These are phyloP conservation scores for Scomber scombrus DNA, from an alignment of 2,113 vertebrate genomes.

Conservation along the genomic window DNA sequence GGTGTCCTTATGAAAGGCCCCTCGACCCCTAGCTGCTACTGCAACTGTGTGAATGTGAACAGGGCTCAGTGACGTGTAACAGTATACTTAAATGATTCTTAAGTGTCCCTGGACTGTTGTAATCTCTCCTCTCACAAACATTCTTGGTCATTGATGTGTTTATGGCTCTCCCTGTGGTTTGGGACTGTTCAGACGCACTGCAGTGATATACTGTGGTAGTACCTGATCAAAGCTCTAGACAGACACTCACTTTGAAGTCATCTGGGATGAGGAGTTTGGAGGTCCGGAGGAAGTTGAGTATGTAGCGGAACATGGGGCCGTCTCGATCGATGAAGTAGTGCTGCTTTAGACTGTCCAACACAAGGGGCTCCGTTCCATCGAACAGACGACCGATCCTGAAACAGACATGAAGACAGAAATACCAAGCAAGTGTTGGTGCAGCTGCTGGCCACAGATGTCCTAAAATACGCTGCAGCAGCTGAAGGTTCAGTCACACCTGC, in stretches of 20 bases:
- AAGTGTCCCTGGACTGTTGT: neutral
- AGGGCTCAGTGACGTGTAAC: too few relatives aligned
- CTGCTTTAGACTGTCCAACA: conserved; percentile 97
- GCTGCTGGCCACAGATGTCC: neutral
- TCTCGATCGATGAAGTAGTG: conserved; percentile 99
- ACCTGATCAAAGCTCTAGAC: conserved; percentile 43
- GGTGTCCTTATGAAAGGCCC: too few relatives aligned
- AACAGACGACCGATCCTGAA: conserved; percentile 95
- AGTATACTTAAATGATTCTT: neutral
- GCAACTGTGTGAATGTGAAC: too few relatives aligned
- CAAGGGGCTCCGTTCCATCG: conserved; percentile 96
- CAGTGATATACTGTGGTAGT: conserved; percentile 3
- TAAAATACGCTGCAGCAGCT: neutral
- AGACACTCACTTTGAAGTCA: conserved; percentile 93
- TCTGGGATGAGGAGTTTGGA: conserved; percentile 95
- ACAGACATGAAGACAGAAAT: conserved; percentile 36
- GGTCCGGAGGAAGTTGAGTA: conserved; percentile 97
- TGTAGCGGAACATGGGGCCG: conserved; percentile 96
- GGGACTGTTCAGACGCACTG: neutral
- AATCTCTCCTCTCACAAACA: neutral
- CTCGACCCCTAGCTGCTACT: too few relatives aligned
- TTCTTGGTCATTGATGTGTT: too few relatives aligned
- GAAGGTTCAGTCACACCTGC: neutral
- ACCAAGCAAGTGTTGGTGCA: neutral
- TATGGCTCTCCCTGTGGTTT: neutral